phyloP scores from a whole-genome alignment of 1,140 invertebrate genomes.

The Rhizoglyphus robini region DNA sequence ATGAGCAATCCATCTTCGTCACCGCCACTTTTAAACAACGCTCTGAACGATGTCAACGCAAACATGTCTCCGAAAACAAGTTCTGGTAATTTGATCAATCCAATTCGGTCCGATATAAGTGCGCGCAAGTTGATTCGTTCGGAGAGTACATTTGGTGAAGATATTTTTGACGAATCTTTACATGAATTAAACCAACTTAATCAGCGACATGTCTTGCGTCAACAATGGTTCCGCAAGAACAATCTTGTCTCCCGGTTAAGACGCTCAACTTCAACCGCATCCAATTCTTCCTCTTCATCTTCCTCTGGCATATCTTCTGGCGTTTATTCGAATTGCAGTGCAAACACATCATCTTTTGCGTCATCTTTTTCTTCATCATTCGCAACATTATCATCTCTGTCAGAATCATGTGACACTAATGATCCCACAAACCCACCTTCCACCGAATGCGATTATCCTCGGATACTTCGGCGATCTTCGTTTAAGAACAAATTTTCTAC shows the following conservation, averaged over 20 bases:
- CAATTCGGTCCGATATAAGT: not conserved
- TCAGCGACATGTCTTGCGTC: conserved; percentile 2
- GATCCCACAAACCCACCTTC: not conserved
- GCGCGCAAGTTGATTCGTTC: not conserved
- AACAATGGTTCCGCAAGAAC: conserved; percentile 8
- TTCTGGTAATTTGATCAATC: not conserved
- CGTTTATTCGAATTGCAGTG: not conserved
- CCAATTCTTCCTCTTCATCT: conserved; percentile 6
- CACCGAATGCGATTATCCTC: conserved; percentile 4
- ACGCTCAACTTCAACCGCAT: conserved; percentile 4
- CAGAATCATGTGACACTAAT: conserved; percentile 13
- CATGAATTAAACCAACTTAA: not conserved
- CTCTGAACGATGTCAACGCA: not conserved
- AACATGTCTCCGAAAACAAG: not conserved
- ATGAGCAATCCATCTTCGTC: conserved; percentile 6
- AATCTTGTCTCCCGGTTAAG: not conserved
- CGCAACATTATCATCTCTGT: conserved; percentile 7
- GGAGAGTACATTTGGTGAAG: conserved; percentile 7
- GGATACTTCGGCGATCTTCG: not conserved
- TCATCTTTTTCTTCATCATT: conserved; percentile 13
- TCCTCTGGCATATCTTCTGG: conserved; percentile 11
- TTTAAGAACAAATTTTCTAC: conserved; percentile 5
- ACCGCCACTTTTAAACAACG: not conserved
- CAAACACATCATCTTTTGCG: conserved; percentile 6
- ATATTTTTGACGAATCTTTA: conserved; percentile 1